These are phyloP conservation scores for Potamilus streckersoni DNA, from an alignment of 1,140 invertebrate species.

Conservation along the genomic window DNA sequence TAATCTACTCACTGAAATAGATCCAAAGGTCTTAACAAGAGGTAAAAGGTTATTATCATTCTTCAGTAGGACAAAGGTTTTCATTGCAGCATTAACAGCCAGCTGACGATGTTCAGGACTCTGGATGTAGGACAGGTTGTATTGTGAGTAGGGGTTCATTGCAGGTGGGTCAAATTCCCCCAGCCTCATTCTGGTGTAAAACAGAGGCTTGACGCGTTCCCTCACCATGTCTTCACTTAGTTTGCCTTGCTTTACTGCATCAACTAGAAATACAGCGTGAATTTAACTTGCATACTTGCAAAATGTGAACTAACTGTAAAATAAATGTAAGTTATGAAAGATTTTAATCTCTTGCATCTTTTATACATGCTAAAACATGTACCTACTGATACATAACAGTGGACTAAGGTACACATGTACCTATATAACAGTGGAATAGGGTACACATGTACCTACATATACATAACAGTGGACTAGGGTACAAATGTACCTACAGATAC, in stretches of 20 bases:
- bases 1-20: slow-evolving; percentile 34
- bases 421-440: no score
- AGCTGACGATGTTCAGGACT: slow-evolving; percentile 51
- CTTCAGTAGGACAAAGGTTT: slow-evolving; percentile 63
- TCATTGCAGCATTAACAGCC: slow-evolving; percentile 50
- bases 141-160: slow-evolving; percentile 55
- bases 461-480: neutral
- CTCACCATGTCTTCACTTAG: slow-evolving; percentile 39
- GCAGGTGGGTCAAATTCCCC: slow-evolving; percentile 64
- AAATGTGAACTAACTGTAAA: neutral
- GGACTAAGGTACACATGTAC: no score
- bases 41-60: slow-evolving; percentile 51
- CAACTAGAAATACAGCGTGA: slow-evolving; percentile 35
- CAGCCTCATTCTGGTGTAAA: slow-evolving; percentile 64
- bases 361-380: neutral
- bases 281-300: no score
- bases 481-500: no score
- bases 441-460: no score
- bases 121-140: slow-evolving; percentile 47
- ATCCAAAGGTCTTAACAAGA: slow-evolving; percentile 30
- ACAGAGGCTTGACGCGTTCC: slow-evolving; percentile 58
- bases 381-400: no score
- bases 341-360: neutral
- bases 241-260: slow-evolving; percentile 48
- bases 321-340: neutral